Conservation (phyloP, 2,888 invertebrate genomes). For the Trachelus tabidus region DNA sequence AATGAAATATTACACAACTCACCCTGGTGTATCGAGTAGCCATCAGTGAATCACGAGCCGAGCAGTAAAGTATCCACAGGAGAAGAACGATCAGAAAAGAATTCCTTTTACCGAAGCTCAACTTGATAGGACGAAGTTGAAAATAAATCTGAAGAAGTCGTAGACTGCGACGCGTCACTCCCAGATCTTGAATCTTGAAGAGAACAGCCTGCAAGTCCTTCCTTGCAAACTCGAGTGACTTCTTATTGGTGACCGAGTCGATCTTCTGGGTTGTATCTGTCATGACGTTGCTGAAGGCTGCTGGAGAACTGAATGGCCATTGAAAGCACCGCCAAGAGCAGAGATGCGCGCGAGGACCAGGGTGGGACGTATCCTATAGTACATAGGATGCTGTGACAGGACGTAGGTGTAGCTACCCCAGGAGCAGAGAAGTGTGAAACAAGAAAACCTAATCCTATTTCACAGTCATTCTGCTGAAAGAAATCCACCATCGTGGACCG, state of each 20-base stretch:
- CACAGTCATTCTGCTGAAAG: not conserved
- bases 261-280: conserved; percentile 29
- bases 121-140: conserved; percentile 25
- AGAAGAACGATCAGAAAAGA: not conserved
- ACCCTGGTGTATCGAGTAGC: conserved; percentile 38
- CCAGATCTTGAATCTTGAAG: conserved; percentile 35
- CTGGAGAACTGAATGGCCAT: conserved; percentile 14
- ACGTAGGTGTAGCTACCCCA: not conserved
- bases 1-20: conserved; percentile 11
- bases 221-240: conserved; percentile 39
- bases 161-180: conserved; percentile 26
- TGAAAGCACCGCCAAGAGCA: conserved; percentile 5
- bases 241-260: conserved; percentile 23
- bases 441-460: conserved; percentile 31
- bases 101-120: conserved; percentile 16
- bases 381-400: too few species aligned
- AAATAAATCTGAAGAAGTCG: conserved; percentile 31
- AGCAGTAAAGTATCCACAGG: conserved; percentile 34
- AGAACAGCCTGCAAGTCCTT: conserved; percentile 45
- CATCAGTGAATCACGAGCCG: conserved; percentile 29
- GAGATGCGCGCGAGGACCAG: conserved; percentile 9
- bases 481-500: too few species aligned
- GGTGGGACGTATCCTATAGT: too few species aligned
- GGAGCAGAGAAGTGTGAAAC: conserved; percentile 49
- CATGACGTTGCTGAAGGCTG: conserved; percentile 30